A percentile compares a stretch with the other conserved stretches of the same genome.
phyloP scores from a whole-genome alignment of 1,140 invertebrate genomes.

The Ylistrum balloti region DNA sequence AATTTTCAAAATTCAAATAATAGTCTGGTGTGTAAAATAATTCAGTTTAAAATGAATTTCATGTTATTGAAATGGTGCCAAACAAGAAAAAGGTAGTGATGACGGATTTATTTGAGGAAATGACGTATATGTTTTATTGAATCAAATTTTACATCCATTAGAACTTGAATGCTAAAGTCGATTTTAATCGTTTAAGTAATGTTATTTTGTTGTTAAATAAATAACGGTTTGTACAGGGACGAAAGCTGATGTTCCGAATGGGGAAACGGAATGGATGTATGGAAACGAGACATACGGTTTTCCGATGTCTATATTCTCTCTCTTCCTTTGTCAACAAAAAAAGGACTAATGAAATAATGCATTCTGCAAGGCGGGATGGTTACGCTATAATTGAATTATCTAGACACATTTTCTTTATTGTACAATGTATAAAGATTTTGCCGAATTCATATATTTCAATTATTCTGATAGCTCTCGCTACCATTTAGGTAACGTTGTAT shows the following conservation, averaged over 20 bases:
- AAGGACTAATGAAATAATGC: slow-evolving; percentile 8
- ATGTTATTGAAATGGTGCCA: not conserved
- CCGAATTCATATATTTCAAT: slow-evolving; percentile 29
- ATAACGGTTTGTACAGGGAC: not conserved
- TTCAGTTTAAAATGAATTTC: not conserved
- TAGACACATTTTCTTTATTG: slow-evolving; percentile 17
- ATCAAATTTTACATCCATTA: not conserved
- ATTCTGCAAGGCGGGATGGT: not conserved
- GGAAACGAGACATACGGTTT: not conserved
- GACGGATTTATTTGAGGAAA: not conserved
- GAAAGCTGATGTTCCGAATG: not conserved
- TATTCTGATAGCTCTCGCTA: not conserved
- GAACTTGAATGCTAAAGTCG: not conserved
- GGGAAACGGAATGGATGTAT: not conserved
- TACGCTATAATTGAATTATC: not conserved
- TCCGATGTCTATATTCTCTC: not conserved
- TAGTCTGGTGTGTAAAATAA: too few relatives aligned
- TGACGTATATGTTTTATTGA: not conserved
- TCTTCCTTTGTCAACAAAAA: not conserved
- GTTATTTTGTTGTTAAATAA: not conserved
- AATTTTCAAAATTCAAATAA: too few relatives aligned
- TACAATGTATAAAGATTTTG: slow-evolving; percentile 16
- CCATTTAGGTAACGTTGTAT: not conserved
- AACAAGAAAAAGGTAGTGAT: not conserved
- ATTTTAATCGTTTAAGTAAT: not conserved